A percentile compares a stretch with the other conserved stretches of the same genome.
These are phyloP conservation scores for Calliphora vomitoria DNA, from an alignment of 2,888 invertebrate species.

Conservation along the genomic window DNA sequence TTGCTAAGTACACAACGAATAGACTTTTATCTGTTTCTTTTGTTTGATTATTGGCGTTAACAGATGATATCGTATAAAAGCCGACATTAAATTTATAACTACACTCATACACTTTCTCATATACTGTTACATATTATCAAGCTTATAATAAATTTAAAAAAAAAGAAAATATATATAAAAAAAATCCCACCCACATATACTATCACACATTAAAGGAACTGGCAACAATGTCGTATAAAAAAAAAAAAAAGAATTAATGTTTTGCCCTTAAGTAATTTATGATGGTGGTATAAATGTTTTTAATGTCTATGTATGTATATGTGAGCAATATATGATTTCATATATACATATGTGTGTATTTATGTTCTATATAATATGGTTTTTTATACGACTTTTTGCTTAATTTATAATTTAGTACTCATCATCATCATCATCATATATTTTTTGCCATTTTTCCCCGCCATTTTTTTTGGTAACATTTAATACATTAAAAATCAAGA, in stretches of 20 bases:
- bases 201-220: constrained; percentile 17
- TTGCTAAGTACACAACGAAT: constrained; percentile 1
- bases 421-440: constrained; percentile 38
- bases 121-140: neutral
- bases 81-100: constrained; percentile 57
- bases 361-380: too few relatives aligned
- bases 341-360: neutral
- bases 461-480: constrained; percentile 24
- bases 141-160: neutral
- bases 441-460: constrained; percentile 18
- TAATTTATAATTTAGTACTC: constrained; percentile 68
- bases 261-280: constrained; percentile 70
- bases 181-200: neutral
- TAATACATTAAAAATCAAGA: constrained; percentile 53
- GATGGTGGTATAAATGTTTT: constrained; percentile 56
- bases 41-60: constrained; percentile 46
- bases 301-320: constrained; percentile 39
- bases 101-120: neutral
- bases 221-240: constrained; percentile 10
- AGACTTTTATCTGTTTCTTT: constrained; percentile 1
- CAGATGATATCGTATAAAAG: constrained; percentile 31
- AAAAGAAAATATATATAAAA: neutral
- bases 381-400: constrained; percentile 55
- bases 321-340: constrained; percentile 7
- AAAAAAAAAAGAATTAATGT: constrained; percentile 51